Percentiles rank a stretch among this genome's conserved stretches.
These are phyloP conservation scores for Scaptomyza cyrtandrae DNA, from an alignment of 2,888 invertebrate genomes.

Conservation along the genomic window DNA sequence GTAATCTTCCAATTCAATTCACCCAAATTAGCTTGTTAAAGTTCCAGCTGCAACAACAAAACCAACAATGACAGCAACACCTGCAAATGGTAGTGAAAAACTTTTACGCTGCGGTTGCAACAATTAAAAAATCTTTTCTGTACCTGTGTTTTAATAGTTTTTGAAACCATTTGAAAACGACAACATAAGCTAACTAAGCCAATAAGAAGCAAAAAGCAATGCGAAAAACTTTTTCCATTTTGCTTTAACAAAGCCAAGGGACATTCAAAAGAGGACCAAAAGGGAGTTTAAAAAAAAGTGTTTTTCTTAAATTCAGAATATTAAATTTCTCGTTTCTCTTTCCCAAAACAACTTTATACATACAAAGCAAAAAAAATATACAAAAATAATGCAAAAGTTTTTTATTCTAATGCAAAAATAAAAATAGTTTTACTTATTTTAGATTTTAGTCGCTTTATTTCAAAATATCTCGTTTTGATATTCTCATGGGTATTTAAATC, in stretches of 20 bases:
- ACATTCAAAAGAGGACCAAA: neutral
- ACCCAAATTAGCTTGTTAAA: slow-evolving; percentile 55
- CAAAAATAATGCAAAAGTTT: neutral
- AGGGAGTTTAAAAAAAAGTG: neutral
- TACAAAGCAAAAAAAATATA: neutral
- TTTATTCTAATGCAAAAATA: too few relatives aligned
- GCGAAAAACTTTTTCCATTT: slow-evolving; percentile 16
- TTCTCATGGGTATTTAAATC: slow-evolving; percentile 20
- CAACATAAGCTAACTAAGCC: slow-evolving; percentile 27
- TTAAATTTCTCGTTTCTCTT: neutral
- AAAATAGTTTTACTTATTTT: too few relatives aligned
- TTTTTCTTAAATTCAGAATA: neutral
- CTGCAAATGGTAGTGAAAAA: slow-evolving; percentile 29
- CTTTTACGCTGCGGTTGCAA: slow-evolving; percentile 58
- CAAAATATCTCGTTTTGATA: neutral
- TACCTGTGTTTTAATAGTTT: slow-evolving; percentile 69
- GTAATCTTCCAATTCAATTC: slow-evolving; percentile 61
- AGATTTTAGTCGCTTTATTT: neutral
- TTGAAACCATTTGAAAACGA: slow-evolving; percentile 48
- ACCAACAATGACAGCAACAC: neutral
- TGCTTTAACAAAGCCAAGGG: slow-evolving; percentile 23
- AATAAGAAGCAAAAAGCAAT: slow-evolving; percentile 17
- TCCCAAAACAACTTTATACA: neutral
- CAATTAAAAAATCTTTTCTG: slow-evolving; percentile 59
- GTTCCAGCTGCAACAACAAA: slow-evolving; percentile 32